Base-by-base conservation (phyloP, 1,140 invertebrate genomes). In the Zaprionus inermis region DNA sequence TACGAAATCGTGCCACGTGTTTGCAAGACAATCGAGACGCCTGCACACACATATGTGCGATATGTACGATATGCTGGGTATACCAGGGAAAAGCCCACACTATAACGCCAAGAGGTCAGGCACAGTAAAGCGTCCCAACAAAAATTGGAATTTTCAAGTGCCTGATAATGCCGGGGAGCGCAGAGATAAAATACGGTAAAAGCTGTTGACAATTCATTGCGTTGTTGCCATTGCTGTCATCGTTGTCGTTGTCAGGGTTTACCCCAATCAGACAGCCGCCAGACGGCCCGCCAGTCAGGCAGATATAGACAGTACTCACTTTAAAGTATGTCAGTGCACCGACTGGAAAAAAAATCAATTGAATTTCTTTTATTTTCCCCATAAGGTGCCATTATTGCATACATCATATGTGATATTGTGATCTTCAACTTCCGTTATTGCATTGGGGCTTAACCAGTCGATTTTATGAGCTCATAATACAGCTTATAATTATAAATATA, bases 381-480 rank as follows among this genome's bases (percentile, higher is more conserved):
- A 72, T 59, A 59, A 30, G 22, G 46, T 9, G 32, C 12, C 28
- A 59, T 60, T 30, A 46, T 67, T 38, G 36, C 4, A 38, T 38
- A 16, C 38, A 16, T 44, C 9, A 44, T 44, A n/a, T 16, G 2
- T 9, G n/a, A 44, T 16, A 44, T 16, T 44, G 51, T 55, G 49
- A 68, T 72, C 64, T 68, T n/a, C 57, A 73, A 69, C 51, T 73
- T 73, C 71, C 71, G 71, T 56, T 72, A 69, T 54, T 59, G 57
- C 49, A 55, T 28, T 55, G 51, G 12, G 52, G 22, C 51, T 32
- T 44, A 65, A 52, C 32, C 65, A 59, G 65, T 68, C 18, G 44
- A 51, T 24, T 30, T 24, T 46, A 60, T 69, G 66, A 69, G 56
- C 57, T 69, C 66, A 69, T 60, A 41, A 67, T 58, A 36, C 22